Conservation (phyloP, 2,113 vertebrate genomes). For the Pampusana beccarii region DNA sequence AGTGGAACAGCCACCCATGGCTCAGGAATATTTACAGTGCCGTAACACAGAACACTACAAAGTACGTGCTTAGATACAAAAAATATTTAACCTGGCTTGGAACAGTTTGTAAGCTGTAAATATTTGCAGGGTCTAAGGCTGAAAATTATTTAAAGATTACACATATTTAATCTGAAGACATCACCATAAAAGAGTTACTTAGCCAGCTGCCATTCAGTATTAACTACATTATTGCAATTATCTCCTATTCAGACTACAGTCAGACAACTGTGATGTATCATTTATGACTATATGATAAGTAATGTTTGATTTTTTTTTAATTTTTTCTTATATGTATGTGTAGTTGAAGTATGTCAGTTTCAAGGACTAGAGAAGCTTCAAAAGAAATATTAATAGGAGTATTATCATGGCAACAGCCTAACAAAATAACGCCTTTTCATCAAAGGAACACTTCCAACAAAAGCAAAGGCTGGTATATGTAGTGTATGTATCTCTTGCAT, state of each 20-base stretch:
- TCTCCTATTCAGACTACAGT: neutral
- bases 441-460: neutral
- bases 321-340: neutral
- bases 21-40: neutral
- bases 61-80: neutral
- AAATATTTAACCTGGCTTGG: neutral
- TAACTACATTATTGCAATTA: constrained; percentile 2
- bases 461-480: neutral
- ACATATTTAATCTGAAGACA: neutral
- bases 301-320: neutral
- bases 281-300: neutral
- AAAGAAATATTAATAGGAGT: neutral
- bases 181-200: neutral
- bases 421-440: neutral
- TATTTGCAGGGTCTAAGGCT: neutral
- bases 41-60: neutral
- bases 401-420: neutral
- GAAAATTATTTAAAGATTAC: neutral
- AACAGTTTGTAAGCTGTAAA: neutral
- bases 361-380: neutral
- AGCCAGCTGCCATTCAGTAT: neutral
- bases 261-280: constrained; percentile 24
- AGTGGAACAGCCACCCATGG: neutral
- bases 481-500: neutral
- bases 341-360: neutral